Evolutionary conservation across 2,888 invertebrate species (phyloP).

Genomic region (Tolmerus cingulatus): DNA sequence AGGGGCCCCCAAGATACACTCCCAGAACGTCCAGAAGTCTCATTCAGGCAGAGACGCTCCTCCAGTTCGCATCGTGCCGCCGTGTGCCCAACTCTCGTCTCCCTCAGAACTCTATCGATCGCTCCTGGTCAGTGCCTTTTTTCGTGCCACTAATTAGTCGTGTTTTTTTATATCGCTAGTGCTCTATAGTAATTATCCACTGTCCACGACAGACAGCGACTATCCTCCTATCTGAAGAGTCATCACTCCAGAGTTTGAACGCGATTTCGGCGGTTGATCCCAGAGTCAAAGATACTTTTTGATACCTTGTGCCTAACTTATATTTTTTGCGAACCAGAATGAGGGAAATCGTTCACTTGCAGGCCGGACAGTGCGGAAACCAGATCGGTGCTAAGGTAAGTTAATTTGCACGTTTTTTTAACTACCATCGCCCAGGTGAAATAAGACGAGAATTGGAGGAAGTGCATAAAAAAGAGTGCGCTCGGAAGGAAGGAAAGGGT

Average conservation of each 20-base stretch:
- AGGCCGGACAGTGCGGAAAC: conserved; percentile 64
- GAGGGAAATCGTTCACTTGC: conserved; percentile 65
- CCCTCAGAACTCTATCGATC: background rate
- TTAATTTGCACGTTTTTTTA: conserved; percentile 39
- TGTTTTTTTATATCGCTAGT: background rate
- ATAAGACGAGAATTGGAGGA: background rate
- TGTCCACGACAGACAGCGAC: background rate
- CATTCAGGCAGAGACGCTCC: conserved; percentile 17
- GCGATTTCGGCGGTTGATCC: conserved; percentile 10
- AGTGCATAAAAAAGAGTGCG: background rate
- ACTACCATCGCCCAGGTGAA: background rate
- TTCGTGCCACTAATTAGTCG: conserved; percentile 36
- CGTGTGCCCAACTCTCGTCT: background rate
- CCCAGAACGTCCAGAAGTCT: background rate
- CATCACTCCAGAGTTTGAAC: background rate
- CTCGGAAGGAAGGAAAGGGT: background rate
- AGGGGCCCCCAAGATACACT: background rate
- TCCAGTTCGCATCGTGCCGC: conserved; percentile 15
- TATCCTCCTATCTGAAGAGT: background rate
- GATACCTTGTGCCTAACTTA: background rate
- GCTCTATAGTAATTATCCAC: conserved; percentile 24
- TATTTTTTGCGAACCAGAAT: conserved; percentile 53
- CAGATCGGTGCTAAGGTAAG: conserved; percentile 65
- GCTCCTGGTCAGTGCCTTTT: background rate
- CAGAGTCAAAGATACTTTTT: background rate